A percentile compares a stretch with the other conserved stretches of the same genome.
phyloP scores from a whole-genome alignment of 2,113 vertebrate genomes.

The Calyptommatus sinebrachiatus region DNA sequence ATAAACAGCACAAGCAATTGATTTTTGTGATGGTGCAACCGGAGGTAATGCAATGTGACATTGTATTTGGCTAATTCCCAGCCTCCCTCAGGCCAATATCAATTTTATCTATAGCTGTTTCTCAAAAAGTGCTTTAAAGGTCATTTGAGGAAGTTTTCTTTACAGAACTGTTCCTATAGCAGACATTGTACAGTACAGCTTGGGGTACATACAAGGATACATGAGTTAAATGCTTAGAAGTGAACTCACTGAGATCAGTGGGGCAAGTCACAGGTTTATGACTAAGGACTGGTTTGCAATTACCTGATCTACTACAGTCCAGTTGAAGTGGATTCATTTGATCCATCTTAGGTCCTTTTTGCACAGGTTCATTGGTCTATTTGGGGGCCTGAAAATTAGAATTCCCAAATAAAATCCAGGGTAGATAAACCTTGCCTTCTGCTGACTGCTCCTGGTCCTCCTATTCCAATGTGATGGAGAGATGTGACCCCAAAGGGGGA shows the following conservation, averaged over 20 bases:
- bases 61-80: constrained; percentile 53
- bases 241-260: neutral
- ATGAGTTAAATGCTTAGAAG: neutral
- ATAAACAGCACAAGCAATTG: constrained; percentile 45
- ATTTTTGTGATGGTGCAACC: constrained; percentile 31
- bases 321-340: too few species aligned
- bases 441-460: too few species aligned
- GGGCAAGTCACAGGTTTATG: neutral
- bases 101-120: constrained; percentile 45
- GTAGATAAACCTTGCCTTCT: too few species aligned
- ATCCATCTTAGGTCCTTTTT: too few species aligned
- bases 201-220: neutral
- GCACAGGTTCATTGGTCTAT: too few species aligned
- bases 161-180: constrained; percentile 9
- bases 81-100: constrained; percentile 42
- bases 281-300: neutral
- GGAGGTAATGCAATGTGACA: constrained; percentile 46
- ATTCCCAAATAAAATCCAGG: too few species aligned
- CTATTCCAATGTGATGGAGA: too few species aligned
- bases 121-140: constrained; percentile 29
- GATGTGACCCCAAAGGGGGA: too few species aligned
- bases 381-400: too few species aligned
- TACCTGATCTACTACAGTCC: too few species aligned
- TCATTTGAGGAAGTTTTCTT: constrained; percentile 24
- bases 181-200: constrained; percentile 17